Evolutionary conservation across 2,888 invertebrate species (phyloP).

Genomic region (Phasia obesa): DNA sequence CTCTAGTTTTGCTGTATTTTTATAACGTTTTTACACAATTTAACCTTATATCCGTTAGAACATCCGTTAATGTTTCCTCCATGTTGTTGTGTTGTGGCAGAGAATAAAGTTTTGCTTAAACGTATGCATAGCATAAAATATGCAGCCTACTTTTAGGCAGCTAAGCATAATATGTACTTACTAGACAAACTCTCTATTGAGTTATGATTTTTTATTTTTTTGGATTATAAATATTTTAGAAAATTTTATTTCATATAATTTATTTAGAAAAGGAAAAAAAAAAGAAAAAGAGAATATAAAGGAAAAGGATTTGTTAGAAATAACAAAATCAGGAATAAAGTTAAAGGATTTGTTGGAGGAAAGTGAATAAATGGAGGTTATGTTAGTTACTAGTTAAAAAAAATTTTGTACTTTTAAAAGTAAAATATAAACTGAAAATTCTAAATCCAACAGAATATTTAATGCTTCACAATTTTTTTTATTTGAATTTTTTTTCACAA

Average conservation of each 20-base stretch:
- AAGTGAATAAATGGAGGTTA: background rate
- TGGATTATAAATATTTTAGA: conserved; percentile 39
- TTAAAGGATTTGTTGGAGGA: background rate
- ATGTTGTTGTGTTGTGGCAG: conserved; percentile 30
- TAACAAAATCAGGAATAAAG: conserved; percentile 15
- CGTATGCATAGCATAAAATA: conserved; percentile 7
- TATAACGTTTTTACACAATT: conserved; percentile 55
- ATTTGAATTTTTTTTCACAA: too few relatives aligned
- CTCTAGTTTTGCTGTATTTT: background rate
- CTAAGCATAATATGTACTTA: background rate
- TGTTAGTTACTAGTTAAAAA: background rate
- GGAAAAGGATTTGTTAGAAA: conserved; percentile 39
- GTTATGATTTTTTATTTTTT: conserved; percentile 42
- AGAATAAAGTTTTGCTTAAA: conserved; percentile 47
- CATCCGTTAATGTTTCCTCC: conserved; percentile 66
- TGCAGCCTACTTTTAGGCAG: conserved; percentile 56
- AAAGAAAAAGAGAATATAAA: background rate
- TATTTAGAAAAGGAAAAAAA: background rate
- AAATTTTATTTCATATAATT: conserved; percentile 55
- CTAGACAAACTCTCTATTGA: conserved; percentile 52
- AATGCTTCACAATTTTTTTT: too few relatives aligned
- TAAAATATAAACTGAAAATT: too few relatives aligned
- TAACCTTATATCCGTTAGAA: conserved; percentile 63
- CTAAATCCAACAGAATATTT: too few relatives aligned
- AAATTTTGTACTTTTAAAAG: too few relatives aligned